Evolutionary conservation across 2,113 vertebrate genomes (phyloP), one percentile per base, ranked within the genome.

Genomic region (Rhinichthys klamathensis): DNA sequence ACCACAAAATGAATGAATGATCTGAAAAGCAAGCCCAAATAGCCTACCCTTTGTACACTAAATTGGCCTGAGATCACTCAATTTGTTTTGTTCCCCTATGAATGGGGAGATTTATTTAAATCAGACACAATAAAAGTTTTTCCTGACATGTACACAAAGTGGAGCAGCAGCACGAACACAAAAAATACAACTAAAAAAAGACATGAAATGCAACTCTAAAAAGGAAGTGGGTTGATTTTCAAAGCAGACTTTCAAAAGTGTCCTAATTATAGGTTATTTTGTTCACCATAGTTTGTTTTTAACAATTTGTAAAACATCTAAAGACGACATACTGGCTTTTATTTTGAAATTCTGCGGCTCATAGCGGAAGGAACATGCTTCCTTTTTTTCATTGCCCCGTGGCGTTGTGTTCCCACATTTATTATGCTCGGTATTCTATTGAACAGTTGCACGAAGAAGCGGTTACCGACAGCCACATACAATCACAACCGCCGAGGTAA

Each of bases 331-430:
- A 0, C 2, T 1, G 18, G 15, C 86, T 32, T 77, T 21, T 88
- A 88, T 86, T 84, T 25, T 88, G 87, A 80, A 69, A 30, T 67
- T 6, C 1, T 32, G 16, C 18, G 16, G 21, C 56, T 41, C 35
- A 27, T 6, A 51, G 15, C 93, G 93, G 94, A 94, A 93, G 87
- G 84, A 54, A 65, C 61, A 30, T 35, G 91, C 91, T 91, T 85
- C 88, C 73, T 80, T 72, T 21, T 82, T 86, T 54, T 84, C 41
- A 58, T 44, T 89, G 88, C 88, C 88, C 94, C 94, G 94, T 95
- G 94, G 94, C 94, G 92, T 89, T 90, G 15, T 61, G 18, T 72
- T 84, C 77, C 9, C 78, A 46, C 51, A 35, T 88, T 88, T 82
- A 85, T 84, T 84, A 86, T 63, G 70, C 9, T 30, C 46, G n/a